Evolutionary conservation across 2,888 invertebrate genomes (phyloP), one percentile per base, ranked within the genome.

Genomic region (Napeogenes inachia): DNA sequence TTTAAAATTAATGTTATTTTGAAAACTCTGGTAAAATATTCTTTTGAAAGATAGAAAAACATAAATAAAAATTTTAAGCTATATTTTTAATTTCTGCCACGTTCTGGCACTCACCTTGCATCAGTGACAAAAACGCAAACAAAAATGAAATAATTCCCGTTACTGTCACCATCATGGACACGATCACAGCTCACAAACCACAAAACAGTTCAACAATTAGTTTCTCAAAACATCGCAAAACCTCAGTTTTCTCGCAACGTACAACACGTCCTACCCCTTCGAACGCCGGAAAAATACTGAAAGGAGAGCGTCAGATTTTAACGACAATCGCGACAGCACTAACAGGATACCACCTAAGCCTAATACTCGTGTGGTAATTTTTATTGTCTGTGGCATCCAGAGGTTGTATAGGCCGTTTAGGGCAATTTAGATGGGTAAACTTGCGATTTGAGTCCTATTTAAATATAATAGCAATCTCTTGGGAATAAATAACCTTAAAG

Each of bases 51-150:
- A 42, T 42, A 10, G 8, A 8, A 13, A 50, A 50, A 12, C 4
- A 30, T 10, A 12, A 50, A 8, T 6, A 3, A 50, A 50, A 50
- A 50, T 50, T 10, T 12, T 10, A 12, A 30, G 13, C 12, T 21
- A 10, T 50, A 3, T 33, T 12, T 53, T 6, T 2, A 30, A 56
- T 56, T 56, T 53, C 13, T 46, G 3, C 4, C 45, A 32, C 32
- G 30, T 4, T 13, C 13, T 32, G 45, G 35, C 56, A 80, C 87
- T 83, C 74, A 89, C 88, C 87, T 72, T 85, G 81, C 61, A 86
- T 81, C 65, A 83, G 71, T 73, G 81, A 78, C 70, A 86, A 68
- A 66, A 86, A 75, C 59, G 83, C 71, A 65, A 76, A 74, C 59
- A 73, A 71, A 70, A 82, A 75, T 58, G 65, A 68, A 54, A 74